Evolutionary conservation across 2,797 vertebrate genomes (phyloP), one percentile per base, ranked within the genome.

Genomic region (Apogon hyalosoma): DNA sequence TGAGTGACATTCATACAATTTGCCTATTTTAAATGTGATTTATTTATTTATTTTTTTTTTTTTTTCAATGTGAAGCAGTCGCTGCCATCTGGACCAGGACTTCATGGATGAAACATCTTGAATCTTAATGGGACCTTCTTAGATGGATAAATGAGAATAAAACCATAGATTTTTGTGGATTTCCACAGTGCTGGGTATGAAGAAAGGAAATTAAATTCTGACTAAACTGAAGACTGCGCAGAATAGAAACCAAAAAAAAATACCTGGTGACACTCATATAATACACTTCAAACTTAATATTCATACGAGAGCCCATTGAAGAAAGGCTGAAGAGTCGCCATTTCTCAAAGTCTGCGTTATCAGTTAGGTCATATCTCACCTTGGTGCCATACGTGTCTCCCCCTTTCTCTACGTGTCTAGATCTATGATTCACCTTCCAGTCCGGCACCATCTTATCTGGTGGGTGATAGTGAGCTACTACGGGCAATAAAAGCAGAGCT

Each of bases 341-440:
- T 43, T 39, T 49, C 50, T 56, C 33, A 64, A 24, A 11, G 21
- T 36, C 24, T 63, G 11, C 31, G 48, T 13, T 38, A 58, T 31
- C 16, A 28, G 64, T 70, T 45, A 46, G 18, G 4, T 49, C 38
- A 43, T 38, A 61, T 57, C 59, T 54, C n/a, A 50, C n/a, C 11
- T n/a, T 18, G 14, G 15, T 11, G 0, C 51, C 50, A 43, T 36
- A 7, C 50, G 38, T 7, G 11, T 12, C 7, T 62, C 56, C 57
- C 24, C 7, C 7, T 33, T 8, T 28, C 21, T 39, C 31, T 19
- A 11, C 63, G 28, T 49, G 2, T 31, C 15, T 47, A 11, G 31
- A 57, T 24, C 36, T 53, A 15, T 46, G 38, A 59, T 24, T 68
- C 33, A 11, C 48, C 53, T 36, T 52, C 24, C 3, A 38, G 24